These are phyloP conservation scores for Heliconius eleuchia DNA, from an alignment of 1,140 invertebrate species.

Conservation along the genomic window DNA sequence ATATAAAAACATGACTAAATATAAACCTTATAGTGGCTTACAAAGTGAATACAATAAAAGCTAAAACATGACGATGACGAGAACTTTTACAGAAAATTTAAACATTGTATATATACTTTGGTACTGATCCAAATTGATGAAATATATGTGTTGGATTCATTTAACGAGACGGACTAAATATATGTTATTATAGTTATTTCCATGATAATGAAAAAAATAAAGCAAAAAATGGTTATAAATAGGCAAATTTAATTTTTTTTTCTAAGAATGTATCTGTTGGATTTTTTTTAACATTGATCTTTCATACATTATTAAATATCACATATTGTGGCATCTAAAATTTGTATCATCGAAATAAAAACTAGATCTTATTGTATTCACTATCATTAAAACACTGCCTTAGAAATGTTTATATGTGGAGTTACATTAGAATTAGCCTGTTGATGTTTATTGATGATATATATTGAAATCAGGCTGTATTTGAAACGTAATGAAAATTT, in stretches of 20 bases:
- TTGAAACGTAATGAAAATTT: not conserved
- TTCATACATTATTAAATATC: no score
- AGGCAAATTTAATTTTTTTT: no score
- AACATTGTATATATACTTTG: no score
- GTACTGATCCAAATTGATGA: no score
- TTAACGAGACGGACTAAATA: no score
- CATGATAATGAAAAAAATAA: no score
- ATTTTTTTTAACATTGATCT: no score
- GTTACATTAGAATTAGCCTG: constrained; percentile 47
- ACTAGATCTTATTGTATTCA: not conserved
- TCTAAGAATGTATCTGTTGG: no score
- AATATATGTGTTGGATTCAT: no score
- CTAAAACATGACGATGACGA: not conserved
- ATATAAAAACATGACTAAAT: constrained; percentile 38
- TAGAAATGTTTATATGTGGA: constrained; percentile 47
- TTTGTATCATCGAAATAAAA: not conserved
- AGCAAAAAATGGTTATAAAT: no score
- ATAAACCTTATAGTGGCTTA: constrained; percentile 47
- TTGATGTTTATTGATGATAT: constrained; percentile 48
- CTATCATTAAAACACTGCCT: constrained; percentile 50
- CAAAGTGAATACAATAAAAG: constrained; percentile 26
- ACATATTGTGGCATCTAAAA: no score
- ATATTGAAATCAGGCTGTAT: constrained; percentile 27
- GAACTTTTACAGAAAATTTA: not conserved
- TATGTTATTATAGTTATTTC: no score